Conservation (phyloP, 2,888 invertebrate species). For the Steinernema carpocapsae region DNA sequence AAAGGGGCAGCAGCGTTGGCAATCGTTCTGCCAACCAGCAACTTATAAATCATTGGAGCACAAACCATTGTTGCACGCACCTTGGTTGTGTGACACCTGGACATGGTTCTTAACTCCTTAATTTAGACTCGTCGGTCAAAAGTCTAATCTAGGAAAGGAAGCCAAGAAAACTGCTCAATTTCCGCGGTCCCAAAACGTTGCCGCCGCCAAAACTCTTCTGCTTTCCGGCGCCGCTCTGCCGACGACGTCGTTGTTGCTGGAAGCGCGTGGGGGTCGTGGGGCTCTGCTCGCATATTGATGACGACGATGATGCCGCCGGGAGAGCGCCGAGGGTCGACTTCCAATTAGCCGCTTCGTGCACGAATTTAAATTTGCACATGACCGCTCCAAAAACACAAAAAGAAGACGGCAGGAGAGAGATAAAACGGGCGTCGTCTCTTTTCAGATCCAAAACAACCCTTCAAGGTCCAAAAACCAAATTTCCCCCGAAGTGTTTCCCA, state of each 20-base stretch:
- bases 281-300: slow-evolving; percentile 28
- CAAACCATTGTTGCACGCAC: slow-evolving; percentile 23
- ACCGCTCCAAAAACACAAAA: slow-evolving; percentile 6
- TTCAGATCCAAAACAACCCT: neutral
- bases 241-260: neutral
- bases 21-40: slow-evolving; percentile 9
- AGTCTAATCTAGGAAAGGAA: too few species aligned
- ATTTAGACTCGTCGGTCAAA: too few species aligned
- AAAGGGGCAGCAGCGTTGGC: slow-evolving; percentile 14
- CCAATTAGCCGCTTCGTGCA: slow-evolving; percentile 24
- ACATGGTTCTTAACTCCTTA: too few species aligned
- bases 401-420: too few species aligned
- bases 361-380: slow-evolving; percentile 17
- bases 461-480: neutral
- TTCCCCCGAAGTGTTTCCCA: too few species aligned
- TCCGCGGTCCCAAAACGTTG: too few species aligned
- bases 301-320: neutral
- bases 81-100: too few species aligned
- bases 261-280: too few species aligned
- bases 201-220: too few species aligned
- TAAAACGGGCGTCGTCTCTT: neutral
- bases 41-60: neutral
- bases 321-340: slow-evolving; percentile 17
- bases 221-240: neutral
- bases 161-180: too few species aligned